Conservation (phyloP, 2,888 invertebrate genomes). For the Azorinus chamasolen region DNA sequence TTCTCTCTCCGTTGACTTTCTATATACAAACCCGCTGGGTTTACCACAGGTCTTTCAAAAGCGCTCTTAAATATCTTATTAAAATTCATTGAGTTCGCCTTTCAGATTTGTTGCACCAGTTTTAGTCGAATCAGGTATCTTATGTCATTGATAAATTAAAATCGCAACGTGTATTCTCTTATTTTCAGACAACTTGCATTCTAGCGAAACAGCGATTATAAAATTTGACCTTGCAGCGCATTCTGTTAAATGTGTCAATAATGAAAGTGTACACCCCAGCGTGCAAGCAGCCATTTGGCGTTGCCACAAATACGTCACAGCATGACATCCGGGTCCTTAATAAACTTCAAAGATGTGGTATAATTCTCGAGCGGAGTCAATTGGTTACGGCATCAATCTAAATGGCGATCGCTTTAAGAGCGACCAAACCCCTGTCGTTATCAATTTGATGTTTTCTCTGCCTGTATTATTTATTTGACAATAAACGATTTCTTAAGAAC, state of each 20-base stretch:
- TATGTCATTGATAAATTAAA: slow-evolving; percentile 39
- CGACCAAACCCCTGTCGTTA: slow-evolving; percentile 11
- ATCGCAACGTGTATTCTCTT: not conserved
- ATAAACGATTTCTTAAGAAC: too few relatives aligned
- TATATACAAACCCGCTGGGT: slow-evolving; percentile 21
- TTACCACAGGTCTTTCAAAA: too few relatives aligned
- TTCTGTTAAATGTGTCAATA: too few relatives aligned
- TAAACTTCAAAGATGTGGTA: slow-evolving; percentile 38
- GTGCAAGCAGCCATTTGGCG: too few relatives aligned
- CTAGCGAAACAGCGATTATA: too few relatives aligned
- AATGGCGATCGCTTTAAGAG: slow-evolving; percentile 6
- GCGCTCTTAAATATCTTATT: too few relatives aligned
- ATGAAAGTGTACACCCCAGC: too few relatives aligned
- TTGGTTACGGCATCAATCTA: slow-evolving; percentile 25
- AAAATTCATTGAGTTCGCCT: too few relatives aligned
- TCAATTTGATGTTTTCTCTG: not conserved
- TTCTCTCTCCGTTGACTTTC: slow-evolving; percentile 35
- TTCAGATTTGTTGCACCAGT: too few relatives aligned
- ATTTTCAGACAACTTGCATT: too few relatives aligned
- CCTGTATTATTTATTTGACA: too few relatives aligned
- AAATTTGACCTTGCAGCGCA: too few relatives aligned
- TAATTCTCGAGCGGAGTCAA: slow-evolving; percentile 19
- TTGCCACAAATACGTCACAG: slow-evolving; percentile 13
- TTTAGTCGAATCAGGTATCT: not conserved
- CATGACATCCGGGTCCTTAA: slow-evolving; percentile 20